Base-by-base conservation (phyloP, 1,140 invertebrate species). In the Panagrolaimus sp. region DNA sequence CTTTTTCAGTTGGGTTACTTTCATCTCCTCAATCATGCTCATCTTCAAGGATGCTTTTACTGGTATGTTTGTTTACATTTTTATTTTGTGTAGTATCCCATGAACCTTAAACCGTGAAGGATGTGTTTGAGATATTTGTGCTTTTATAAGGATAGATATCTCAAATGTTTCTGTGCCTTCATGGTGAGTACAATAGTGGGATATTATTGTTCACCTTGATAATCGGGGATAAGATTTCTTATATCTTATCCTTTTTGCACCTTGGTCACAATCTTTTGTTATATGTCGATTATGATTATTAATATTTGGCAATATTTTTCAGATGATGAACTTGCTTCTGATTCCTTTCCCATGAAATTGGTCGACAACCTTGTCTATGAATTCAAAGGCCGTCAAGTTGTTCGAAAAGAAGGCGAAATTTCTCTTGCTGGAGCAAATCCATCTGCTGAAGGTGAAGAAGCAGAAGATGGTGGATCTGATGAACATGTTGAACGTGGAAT, bases 301-400 rank as follows among this genome's bases (percentile, higher is more conserved):
- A 27, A 23, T 78, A 13, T 62, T 31, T 31, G n/a, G n/a, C n/a
- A n/a, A n/a, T n/a, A 27, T 63, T 64, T 76, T 81, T 74, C 63
- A 71, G 73, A 92, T 78, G 93, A 97, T 85, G 94, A 97, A 86
- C 92, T 97, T 90, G 95, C 95, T 87, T 93, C 93, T 45, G 94
- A 97, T 85, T 91, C 91, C n/a, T 95, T 92, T 84, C 95, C 91
- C 86, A 89, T 94, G 69, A 93, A 95, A 84, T 84, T 96, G 62
- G 87, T 96, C 13, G 92, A 96, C 83, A 91, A 93, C 84, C 73
- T 93, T 31, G 82, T 96, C 46, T 97, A 94, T 79, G 93, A 96
- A 89, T 93, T 97, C 42, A 90, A 91, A 83, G 93, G 92, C 77
- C 92, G 88, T 88, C 84, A 91, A 48, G 87, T 93, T 42, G 86